Evolutionary conservation across 2,797 vertebrate species (phyloP).

Genomic region (Onychomys leucogaster): DNA sequence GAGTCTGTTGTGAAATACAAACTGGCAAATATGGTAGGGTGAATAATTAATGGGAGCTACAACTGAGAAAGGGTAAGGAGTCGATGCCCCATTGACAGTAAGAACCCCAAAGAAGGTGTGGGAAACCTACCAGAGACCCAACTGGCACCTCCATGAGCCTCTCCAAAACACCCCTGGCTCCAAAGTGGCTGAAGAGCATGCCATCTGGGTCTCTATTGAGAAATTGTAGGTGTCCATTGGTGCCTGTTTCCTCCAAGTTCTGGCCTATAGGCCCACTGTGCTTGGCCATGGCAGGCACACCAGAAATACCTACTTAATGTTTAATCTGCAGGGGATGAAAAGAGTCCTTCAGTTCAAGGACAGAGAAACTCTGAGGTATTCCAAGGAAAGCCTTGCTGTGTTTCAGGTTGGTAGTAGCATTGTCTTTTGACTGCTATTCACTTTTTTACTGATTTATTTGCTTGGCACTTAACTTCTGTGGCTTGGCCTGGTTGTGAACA

Average conservation of each 20-base stretch:
- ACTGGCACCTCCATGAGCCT: neutral
- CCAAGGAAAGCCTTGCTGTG: neutral
- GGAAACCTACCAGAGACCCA: conserved; percentile 10
- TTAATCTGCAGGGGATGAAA: neutral
- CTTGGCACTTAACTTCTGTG: conserved; percentile 47
- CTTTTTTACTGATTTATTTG: conserved; percentile 32
- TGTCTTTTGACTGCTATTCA: conserved; percentile 23
- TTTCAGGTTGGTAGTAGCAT: conserved; percentile 19
- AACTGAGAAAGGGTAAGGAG: neutral
- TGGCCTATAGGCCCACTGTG: neutral
- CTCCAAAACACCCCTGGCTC: neutral
- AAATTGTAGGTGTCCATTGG: neutral
- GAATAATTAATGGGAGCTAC: neutral
- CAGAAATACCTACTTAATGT: neutral
- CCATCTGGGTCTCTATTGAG: conserved; percentile 38
- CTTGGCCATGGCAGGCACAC: neutral
- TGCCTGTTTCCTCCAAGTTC: neutral
- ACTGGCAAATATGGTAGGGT: neutral
- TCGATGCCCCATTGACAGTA: neutral
- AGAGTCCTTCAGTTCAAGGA: neutral
- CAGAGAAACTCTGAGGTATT: neutral
- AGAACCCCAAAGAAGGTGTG: neutral
- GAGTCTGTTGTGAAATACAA: conserved; percentile 2
- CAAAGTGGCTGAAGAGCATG: neutral
- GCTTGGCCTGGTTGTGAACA: neutral